These are phyloP conservation scores for Drosophila atripex DNA, from an alignment of 2,888 invertebrate species.

Conservation along the genomic window DNA sequence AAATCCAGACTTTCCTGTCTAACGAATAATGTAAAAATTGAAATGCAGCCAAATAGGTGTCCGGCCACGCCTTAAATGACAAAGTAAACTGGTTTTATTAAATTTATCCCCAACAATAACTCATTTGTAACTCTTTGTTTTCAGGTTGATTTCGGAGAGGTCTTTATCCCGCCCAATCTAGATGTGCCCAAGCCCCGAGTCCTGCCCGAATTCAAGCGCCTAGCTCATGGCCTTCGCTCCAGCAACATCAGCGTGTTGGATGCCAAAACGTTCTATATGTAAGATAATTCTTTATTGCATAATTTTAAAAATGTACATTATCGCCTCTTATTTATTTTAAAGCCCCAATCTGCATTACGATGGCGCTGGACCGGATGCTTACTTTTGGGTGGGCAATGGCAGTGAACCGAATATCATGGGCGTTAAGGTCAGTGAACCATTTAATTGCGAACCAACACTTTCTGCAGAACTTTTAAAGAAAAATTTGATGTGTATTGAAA, in stretches of 20 bases:
- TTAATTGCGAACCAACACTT: not conserved
- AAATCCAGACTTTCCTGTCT: too few species aligned
- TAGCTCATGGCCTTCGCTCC: slow-evolving; percentile 94
- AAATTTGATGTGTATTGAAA: not conserved
- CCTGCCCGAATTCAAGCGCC: slow-evolving; percentile 92
- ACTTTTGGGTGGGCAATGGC: slow-evolving; percentile 97
- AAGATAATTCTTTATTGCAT: slow-evolving; percentile 16
- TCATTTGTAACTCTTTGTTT: not conserved
- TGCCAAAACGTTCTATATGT: slow-evolving; percentile 90
- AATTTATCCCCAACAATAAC: too few species aligned
- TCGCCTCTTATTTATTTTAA: slow-evolving; percentile 82
- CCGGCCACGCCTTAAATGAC: slow-evolving; percentile 24
- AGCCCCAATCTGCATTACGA: slow-evolving; percentile 97
- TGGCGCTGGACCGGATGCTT: slow-evolving; percentile 95
- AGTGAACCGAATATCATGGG: slow-evolving; percentile 92
- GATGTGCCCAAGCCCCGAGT: slow-evolving; percentile 92
- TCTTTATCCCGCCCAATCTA: slow-evolving; percentile 89
- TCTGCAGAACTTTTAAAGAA: not conserved
- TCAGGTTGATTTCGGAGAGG: slow-evolving; percentile 95
- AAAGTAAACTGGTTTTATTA: too few species aligned
- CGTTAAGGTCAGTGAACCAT: slow-evolving; percentile 86
- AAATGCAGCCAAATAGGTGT: not conserved
- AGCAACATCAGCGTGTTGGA: slow-evolving; percentile 96
- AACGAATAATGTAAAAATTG: not conserved
- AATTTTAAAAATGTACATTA: not conserved